Evolutionary conservation across 2,113 vertebrate species (phyloP), one percentile per base, ranked within the genome.

Genomic region (Empidonax alnorum): DNA sequence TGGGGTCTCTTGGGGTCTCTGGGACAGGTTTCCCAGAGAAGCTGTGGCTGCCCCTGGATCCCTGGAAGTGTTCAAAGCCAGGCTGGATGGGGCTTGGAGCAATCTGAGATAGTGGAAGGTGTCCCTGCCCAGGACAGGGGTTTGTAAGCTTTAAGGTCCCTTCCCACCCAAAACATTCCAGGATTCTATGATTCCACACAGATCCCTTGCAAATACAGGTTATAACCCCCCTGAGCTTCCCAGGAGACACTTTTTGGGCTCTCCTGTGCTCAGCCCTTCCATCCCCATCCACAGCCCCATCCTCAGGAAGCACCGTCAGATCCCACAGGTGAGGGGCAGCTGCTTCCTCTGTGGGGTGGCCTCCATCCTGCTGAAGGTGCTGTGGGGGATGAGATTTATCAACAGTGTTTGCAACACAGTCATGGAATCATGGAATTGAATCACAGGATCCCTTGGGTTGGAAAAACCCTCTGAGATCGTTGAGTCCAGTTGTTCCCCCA

Each of bases 261-360:
- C 31, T 68, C 16, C 6, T 1, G 0, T 65, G 22, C 37, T 37
- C 49, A 42, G 16, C 14, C 6, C 2, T 2, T 52, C 31, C 14
- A 1, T 37, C 11, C 25, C 39, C 55, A n/a, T 9, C 10, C 12
- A 6, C 12, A 56, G 20, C 41, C 42, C 14, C 14, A 7, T 33
- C 42, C 49, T 79, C 12, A 8, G 1, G 2, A 33, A 80, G 30
- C 7, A 41, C 67, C 39, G 13, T 30, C 35, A 62, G 53, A 35
- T 19, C 31, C 25, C 37, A 52, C 12, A 17, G 52, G 19, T 0
- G 1, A 74, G 24, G 20, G 24, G n/a, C 35, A 65, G 33, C 21
- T 41, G 14, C 56, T 47, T 68, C 30, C 44, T 37, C 3, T 0
- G 14, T 39, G 65, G 28, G 28, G 37, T 41, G 33, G 15, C 12